Percentiles rank a stretch among this genome's conserved stretches.
phyloP scores from a whole-genome alignment of 2,113 vertebrate species.

The Pica pica region DNA sequence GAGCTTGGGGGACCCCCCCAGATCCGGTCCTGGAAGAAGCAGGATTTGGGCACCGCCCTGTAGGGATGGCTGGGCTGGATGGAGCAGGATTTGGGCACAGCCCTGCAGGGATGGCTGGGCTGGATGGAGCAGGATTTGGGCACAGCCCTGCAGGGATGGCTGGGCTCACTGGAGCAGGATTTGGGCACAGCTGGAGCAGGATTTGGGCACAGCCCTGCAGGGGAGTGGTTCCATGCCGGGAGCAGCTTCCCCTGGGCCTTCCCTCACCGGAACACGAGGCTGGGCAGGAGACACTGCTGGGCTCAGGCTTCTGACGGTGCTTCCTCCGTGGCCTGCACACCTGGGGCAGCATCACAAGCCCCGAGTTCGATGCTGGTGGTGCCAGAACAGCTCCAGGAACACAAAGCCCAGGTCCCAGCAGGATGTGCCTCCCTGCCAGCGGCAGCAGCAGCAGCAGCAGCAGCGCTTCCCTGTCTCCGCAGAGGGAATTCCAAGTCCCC shows the following conservation, averaged over 20 bases:
- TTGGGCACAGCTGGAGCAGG: background rate
- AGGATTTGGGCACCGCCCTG: background rate
- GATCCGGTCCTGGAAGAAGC: background rate
- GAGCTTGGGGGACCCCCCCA: rapidly evolving
- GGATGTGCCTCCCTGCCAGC: background rate
- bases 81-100: background rate
- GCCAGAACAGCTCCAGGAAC: rapidly evolving
- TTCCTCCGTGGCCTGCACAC: rapidly evolving
- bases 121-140: background rate
- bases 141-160: background rate
- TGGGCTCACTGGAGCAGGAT: background rate
- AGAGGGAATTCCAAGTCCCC: background rate
- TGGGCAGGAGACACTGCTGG: background rate
- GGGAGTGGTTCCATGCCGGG: rapidly evolving
- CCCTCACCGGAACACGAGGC: rapidly evolving
- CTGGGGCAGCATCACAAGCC: background rate
- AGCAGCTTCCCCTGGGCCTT: background rate
- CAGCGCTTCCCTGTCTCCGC: rapidly evolving
- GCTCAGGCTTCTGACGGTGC: background rate
- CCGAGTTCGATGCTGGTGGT: rapidly evolving
- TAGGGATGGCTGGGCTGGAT: background rate
- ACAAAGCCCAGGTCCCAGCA: background rate
- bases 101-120: background rate
- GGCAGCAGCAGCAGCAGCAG: background rate
- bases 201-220: background rate